Percentiles rank a stretch among this genome's conserved stretches.
Conservation (phyloP, 2,797 vertebrate genomes). For the Rhynchonycteris naso region DNA sequence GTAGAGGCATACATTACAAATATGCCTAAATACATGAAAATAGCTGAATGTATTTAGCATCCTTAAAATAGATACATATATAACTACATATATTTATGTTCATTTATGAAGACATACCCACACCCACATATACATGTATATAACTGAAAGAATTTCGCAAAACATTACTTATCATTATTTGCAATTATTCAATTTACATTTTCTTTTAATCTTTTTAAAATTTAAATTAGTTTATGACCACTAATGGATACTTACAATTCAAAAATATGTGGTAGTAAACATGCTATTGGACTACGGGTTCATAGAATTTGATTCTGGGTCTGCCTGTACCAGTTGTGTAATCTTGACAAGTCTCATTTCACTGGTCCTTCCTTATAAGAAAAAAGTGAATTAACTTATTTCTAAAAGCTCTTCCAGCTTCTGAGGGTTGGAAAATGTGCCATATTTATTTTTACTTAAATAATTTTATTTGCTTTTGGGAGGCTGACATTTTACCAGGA, state of each 20-base stretch:
- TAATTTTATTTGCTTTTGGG: background rate
- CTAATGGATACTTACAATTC: background rate
- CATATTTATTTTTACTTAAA: conserved; percentile 7
- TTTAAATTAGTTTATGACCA: background rate
- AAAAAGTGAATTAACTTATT: background rate
- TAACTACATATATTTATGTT: background rate
- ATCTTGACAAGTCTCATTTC: background rate
- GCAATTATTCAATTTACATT: background rate
- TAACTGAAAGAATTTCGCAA: background rate
- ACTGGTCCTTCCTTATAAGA: conserved; percentile 19
- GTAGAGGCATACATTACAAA: background rate
- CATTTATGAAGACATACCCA: background rate
- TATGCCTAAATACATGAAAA: too few relatives aligned
- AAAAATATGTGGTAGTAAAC: background rate
- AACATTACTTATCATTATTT: background rate
- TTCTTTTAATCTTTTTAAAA: background rate
- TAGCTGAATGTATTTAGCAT: background rate
- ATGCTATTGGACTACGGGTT: background rate
- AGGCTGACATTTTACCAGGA: background rate
- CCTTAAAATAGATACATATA: background rate
- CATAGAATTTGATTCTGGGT: background rate
- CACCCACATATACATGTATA: background rate
- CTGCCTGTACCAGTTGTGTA: background rate
- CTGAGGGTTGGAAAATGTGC: background rate
- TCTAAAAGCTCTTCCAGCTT: background rate